Conservation (phyloP, 2,797 vertebrate species). For the Rhynchotus rufescens region DNA sequence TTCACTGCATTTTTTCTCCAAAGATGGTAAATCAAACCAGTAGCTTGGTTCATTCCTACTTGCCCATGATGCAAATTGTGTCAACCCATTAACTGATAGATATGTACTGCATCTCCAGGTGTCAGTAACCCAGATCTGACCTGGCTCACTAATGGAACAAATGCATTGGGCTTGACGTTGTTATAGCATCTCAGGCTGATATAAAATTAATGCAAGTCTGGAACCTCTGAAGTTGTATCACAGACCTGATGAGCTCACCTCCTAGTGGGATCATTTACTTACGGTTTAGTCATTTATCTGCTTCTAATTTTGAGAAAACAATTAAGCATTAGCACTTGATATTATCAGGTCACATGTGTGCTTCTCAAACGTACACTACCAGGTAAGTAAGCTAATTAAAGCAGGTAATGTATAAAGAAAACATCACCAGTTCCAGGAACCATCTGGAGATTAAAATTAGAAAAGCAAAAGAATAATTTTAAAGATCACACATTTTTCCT, state of each 20-base stretch:
- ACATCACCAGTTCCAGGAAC: neutral
- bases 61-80: neutral
- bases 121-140: neutral
- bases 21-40: neutral
- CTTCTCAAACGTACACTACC: neutral
- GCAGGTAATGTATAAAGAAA: constrained; percentile 1
- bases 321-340: constrained; percentile 4
- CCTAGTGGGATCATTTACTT: neutral
- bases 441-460: constrained; percentile 41
- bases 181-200: neutral
- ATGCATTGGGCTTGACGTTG: rapidly evolving
- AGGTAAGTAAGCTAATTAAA: constrained; percentile 43
- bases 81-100: neutral
- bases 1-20: neutral
- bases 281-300: neutral
- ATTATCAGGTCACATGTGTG: neutral
- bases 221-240: neutral
- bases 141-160: neutral
- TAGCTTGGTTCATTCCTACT: neutral
- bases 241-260: neutral
- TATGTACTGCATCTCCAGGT: neutral
- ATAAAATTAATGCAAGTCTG: neutral
- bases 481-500: constrained; percentile 18
- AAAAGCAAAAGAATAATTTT: constrained; percentile 19
- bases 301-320: constrained; percentile 4